phyloP scores from a whole-genome alignment of 64 coral and sea anemone species.

The Catalaphyllia jardinei region DNA sequence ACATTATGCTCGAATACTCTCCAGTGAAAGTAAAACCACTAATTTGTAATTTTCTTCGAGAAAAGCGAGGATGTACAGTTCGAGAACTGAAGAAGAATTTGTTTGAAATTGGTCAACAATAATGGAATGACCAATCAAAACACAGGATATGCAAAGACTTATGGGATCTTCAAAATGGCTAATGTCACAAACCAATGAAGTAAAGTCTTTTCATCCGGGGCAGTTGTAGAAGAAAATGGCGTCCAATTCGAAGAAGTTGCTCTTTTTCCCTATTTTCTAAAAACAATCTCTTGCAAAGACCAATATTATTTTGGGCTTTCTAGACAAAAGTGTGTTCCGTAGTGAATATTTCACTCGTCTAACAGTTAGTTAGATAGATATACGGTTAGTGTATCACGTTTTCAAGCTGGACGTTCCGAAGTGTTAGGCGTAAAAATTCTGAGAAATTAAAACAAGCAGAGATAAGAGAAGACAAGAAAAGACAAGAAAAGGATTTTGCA shows the following conservation, averaged over 20 bases:
- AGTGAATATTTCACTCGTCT: not conserved
- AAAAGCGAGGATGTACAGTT: not conserved
- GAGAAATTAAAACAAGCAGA: no score
- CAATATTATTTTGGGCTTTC: not conserved
- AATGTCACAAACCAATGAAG: slow-evolving; percentile 59
- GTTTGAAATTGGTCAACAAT: slow-evolving; percentile 68
- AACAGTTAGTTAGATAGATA: not conserved
- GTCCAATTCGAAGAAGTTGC: slow-evolving; percentile 82
- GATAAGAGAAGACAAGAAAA: no score
- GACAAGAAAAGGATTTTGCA: no score
- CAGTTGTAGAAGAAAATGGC: slow-evolving; percentile 57
- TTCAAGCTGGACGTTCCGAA: not conserved
- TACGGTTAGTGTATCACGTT: not conserved
- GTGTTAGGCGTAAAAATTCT: not conserved
- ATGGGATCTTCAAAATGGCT: slow-evolving; percentile 22
- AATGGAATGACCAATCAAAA: slow-evolving; percentile 63
- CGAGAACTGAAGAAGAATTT: not conserved
- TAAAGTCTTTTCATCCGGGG: slow-evolving; percentile 62
- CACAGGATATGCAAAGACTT: slow-evolving; percentile 22
- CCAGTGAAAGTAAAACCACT: not conserved
- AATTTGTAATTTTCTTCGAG: not conserved
- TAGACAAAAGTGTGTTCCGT: not conserved
- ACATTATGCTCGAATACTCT: not conserved
- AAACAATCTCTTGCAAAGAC: not conserved
- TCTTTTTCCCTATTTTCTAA: not conserved